Evolutionary conservation across 1,140 invertebrate species (phyloP), one percentile per base, ranked within the genome.

Genomic region (Brachionus rubens): DNA sequence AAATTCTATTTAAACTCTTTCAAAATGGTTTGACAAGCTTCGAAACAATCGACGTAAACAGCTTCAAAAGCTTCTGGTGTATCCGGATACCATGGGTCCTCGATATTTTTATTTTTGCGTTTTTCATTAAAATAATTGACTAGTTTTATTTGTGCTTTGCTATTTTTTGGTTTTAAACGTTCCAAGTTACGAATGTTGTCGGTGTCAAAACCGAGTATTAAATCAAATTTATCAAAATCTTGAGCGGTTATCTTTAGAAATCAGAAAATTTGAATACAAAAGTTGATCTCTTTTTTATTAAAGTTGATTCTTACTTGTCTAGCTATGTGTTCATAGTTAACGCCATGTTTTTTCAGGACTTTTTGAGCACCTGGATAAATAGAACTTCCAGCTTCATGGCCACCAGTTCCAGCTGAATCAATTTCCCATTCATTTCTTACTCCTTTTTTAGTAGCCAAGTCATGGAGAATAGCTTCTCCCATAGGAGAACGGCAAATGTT

Each of bases 401-500:
- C 48, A 12, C 48, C 48, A 14, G 72, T 76, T 4, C 48, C 72
- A 7, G 72, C 72, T 4, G 72, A 76, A 46, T 76, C 72, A 33
- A 76, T 54, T 0, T 56, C 3, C 72, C 72, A 76, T 30, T 76
- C 26, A 33, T 59, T 28, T 28, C 52, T 14, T 12, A 76, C 72
- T 54, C 52, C 52, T 43, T 76, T 56, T 59, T 56, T 76, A 19
- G 48, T 43, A n/a, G 52, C 72, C 4, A 76, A 19, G 47, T 76
- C 50, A 41, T 76, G 48, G 6, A 76, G 19, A 16, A 76, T 76
- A 26, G 72, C 72, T 47, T 76, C 72, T 26, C 48, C 72, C 52
- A 59, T 76, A 43, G 72, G 72, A 14, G 72, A 76, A 12, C 72
- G 24, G 28, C 72, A 76, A 24, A 76, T 76, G 30, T 76, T 76